These are phyloP conservation scores for Notamacropus eugenii DNA, from an alignment of 2,797 vertebrate species.

Conservation along the genomic window DNA sequence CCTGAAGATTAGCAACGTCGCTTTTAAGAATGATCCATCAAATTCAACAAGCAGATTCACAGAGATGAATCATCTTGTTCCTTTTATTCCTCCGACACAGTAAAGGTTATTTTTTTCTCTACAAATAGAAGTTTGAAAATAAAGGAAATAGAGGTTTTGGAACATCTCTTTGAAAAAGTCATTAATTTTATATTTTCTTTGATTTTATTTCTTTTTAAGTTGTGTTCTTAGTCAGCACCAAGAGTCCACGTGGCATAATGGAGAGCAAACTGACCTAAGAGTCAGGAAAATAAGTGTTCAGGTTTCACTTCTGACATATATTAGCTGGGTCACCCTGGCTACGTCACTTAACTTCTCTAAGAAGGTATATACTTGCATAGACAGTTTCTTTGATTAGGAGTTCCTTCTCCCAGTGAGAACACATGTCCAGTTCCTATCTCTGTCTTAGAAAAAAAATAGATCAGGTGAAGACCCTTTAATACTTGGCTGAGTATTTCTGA, in stretches of 20 bases:
- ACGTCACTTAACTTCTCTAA: neutral
- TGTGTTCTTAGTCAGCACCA: neutral
- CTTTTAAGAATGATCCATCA: constrained; percentile 99
- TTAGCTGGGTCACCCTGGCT: neutral
- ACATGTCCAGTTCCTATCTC: neutral
- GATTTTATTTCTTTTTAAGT: neutral
- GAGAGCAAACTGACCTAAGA: neutral
- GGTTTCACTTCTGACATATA: neutral
- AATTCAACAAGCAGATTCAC: constrained; percentile 99
- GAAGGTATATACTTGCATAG: neutral
- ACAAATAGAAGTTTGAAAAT: constrained; percentile 86
- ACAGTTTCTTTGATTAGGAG: neutral
- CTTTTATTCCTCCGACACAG: constrained; percentile 94
- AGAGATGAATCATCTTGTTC: constrained; percentile 98
- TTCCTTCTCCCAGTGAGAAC: neutral
- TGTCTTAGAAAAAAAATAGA: constrained; percentile 49
- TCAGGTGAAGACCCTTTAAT: constrained; percentile 33
- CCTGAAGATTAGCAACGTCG: constrained; percentile 99
- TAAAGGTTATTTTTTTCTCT: constrained; percentile 90
- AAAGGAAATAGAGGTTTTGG: constrained; percentile 75
- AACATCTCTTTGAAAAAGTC: constrained; percentile 67
- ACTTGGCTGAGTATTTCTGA: neutral
- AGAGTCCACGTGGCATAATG: neutral
- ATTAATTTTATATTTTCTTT: constrained; percentile 64
- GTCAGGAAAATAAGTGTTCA: neutral